Evolutionary conservation across 2,888 invertebrate genomes (phyloP).

Genomic region (Hanleya hanleyi): DNA sequence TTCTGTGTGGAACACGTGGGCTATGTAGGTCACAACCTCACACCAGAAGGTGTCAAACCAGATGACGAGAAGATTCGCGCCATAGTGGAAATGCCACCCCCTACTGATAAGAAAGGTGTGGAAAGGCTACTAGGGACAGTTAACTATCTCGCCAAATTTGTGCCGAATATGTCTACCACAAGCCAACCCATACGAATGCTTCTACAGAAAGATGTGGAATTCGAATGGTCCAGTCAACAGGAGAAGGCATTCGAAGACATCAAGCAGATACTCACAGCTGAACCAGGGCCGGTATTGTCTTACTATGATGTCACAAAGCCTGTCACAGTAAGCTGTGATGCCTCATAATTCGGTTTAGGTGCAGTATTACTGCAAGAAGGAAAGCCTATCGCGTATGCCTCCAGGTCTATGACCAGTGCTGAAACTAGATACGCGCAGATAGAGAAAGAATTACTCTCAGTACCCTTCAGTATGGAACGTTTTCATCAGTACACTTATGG

Average conservation of each 20-base stretch:
- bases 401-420: conserved; percentile 6
- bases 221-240: conserved; percentile 15
- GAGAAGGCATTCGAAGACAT: background rate
- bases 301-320: conserved; percentile 19
- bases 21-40: background rate
- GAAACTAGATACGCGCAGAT: conserved; percentile 24
- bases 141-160: conserved; percentile 30
- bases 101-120: conserved; percentile 14
- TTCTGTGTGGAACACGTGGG: background rate
- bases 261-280: conserved; percentile 3
- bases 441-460: conserved; percentile 20
- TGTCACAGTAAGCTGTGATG: conserved; percentile 12
- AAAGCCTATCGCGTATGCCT: conserved; percentile 17
- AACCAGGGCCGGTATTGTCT: conserved; percentile 3
- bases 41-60: background rate
- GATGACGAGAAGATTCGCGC: background rate
- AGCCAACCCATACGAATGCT: conserved; percentile 11
- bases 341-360: conserved; percentile 20
- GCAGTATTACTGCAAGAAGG: conserved; percentile 18
- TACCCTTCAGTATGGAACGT: background rate
- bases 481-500: conserved; percentile 16
- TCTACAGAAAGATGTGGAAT: background rate
- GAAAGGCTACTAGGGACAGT: conserved; percentile 35
- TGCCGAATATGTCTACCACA: conserved; percentile 25
- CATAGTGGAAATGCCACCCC: background rate